These are phyloP conservation scores for Dynastes hyllus DNA, from an alignment of 2,888 invertebrate genomes.

Conservation along the genomic window DNA sequence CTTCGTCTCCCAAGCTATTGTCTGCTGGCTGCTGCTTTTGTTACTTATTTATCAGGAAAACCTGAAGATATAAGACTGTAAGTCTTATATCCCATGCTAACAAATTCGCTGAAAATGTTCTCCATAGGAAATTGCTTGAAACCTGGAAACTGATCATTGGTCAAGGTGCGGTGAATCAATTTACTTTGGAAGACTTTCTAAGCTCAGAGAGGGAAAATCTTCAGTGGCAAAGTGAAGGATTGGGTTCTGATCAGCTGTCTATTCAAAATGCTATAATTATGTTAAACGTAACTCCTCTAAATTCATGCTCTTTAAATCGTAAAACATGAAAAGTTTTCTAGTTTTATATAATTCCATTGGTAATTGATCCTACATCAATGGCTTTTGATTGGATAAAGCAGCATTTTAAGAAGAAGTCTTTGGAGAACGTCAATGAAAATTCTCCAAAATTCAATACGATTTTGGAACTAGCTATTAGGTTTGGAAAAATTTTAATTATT, in stretches of 20 bases:
- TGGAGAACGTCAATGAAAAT: slow-evolving; percentile 87
- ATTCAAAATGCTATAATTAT: slow-evolving; percentile 88
- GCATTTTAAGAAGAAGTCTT: slow-evolving; percentile 77
- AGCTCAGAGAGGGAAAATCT: slow-evolving; percentile 84
- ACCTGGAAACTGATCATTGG: slow-evolving; percentile 73
- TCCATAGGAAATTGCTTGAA: slow-evolving; percentile 70
- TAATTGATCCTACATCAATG: slow-evolving; percentile 92
- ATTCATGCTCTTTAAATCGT: slow-evolving; percentile 39
- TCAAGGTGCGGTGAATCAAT: slow-evolving; percentile 66
- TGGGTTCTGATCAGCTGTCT: slow-evolving; percentile 85
- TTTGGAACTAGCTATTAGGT: slow-evolving; percentile 85
- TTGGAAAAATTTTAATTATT: slow-evolving; percentile 92
- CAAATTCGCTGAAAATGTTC: background rate
- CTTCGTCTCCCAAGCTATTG: slow-evolving; percentile 78
- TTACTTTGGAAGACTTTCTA: slow-evolving; percentile 75
- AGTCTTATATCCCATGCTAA: slow-evolving; percentile 49
- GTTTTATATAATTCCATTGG: slow-evolving; percentile 80
- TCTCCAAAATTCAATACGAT: slow-evolving; percentile 83
- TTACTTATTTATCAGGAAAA: slow-evolving; percentile 79
- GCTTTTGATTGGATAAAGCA: slow-evolving; percentile 88
- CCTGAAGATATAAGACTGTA: slow-evolving; percentile 81
- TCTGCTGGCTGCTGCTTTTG: slow-evolving; percentile 84
- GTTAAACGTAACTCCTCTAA: slow-evolving; percentile 75
- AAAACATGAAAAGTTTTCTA: slow-evolving; percentile 54
- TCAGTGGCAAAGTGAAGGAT: slow-evolving; percentile 89